Base-by-base conservation (phyloP, 2,888 invertebrate species). In the Gasteruption jaculator region DNA sequence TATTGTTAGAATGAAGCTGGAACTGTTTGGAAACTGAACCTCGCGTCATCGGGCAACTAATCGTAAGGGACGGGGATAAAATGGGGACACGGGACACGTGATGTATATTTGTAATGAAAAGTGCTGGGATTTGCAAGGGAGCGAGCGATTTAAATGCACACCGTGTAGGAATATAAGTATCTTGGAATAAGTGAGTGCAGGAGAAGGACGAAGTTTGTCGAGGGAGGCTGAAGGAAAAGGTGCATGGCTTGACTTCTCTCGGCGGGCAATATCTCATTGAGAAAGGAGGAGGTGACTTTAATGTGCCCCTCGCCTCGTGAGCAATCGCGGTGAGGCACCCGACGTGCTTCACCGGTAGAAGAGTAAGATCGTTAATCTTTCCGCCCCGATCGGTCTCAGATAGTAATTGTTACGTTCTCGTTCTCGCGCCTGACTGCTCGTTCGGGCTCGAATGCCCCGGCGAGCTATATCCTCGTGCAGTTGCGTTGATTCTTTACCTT, bases 401-500 rank as follows among this genome's bases (percentile, higher is more conserved):
- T 69, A 69, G 68, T 69, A 69, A 69, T 69, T 69, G 69, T 69
- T 68, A 68, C 67, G 68, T 67, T 68, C 67, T 58, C 61, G 63
- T 66, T 66, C 64, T 63, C 63, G 57, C 61, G 59, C 61, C 60
- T 61, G 59, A 59, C 58, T 61, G 61, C 55, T 52, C 45, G 56
- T 49, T 46, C 49, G 45, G 52, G 46, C 51, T 45, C 52, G 52
- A 52, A 48, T 38, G 44, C 46, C 44, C 57, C 52, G 41, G 30
- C 46, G 41, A 43, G 39, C 40, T 40, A 27, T 40, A 29, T 39
- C 43, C 32, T 24, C 38, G 35, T 37, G 41, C 26, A 21, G 36
- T 34, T 41, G 41, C 29, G 36, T 41, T 47, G 43, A 20, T 10
- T 35, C 40, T 38, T 33, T 18, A 30, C 32, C 36, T 41, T 37